Percentiles rank a stretch among this genome's conserved stretches.
phyloP scores from a whole-genome alignment of 2,888 invertebrate genomes.

The Cosmia pyralina region DNA sequence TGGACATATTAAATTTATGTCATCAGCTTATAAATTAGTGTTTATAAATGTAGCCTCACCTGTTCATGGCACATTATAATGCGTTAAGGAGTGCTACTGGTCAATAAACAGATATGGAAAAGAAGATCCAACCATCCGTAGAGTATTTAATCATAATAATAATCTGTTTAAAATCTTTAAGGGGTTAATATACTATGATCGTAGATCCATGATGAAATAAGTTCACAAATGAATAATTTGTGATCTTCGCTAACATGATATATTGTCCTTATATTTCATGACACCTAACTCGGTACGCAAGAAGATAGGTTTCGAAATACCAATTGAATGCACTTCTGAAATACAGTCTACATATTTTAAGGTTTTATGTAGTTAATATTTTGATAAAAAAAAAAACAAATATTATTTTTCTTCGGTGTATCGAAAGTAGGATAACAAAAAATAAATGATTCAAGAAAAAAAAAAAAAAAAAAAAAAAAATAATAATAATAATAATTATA shows the following conservation, averaged over 20 bases:
- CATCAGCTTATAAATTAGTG: constrained; percentile 52
- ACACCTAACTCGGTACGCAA: too few relatives aligned
- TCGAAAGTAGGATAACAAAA: background rate
- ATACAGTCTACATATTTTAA: background rate
- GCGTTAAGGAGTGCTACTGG: constrained; percentile 7
- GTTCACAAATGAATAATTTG: too few relatives aligned
- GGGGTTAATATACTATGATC: background rate
- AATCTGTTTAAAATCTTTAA: background rate
- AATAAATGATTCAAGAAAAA: background rate
- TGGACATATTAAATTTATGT: constrained; percentile 34
- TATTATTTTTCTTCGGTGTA: accelerated
- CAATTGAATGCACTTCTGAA: background rate
- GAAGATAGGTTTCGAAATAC: background rate
- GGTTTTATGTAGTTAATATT: background rate
- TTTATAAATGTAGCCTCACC: constrained; percentile 27
- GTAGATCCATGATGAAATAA: background rate
- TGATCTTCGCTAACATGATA: too few relatives aligned
- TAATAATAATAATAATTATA: too few relatives aligned
- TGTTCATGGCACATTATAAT: constrained; percentile 18
- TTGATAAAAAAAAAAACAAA: background rate
- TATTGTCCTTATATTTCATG: too few relatives aligned
- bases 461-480: too few relatives aligned
- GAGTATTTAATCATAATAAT: background rate
- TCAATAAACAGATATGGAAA: background rate
- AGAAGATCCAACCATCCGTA: constrained; percentile 12